These are phyloP conservation scores for Microplitis demolitor DNA, from an alignment of 1,140 invertebrate species.

Conservation along the genomic window DNA sequence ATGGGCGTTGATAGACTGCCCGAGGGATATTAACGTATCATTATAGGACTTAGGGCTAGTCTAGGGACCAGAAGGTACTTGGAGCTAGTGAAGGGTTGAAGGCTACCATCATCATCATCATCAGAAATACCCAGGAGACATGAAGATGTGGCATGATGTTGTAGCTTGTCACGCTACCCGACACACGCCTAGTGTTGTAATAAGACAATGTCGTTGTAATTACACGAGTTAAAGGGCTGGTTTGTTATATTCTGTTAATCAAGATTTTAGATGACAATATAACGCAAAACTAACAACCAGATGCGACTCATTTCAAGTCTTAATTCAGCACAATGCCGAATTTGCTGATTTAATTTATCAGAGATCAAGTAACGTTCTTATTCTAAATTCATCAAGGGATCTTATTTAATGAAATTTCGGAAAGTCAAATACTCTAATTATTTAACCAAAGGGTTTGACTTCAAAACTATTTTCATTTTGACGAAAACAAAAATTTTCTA, in stretches of 20 bases:
- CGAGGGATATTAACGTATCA: conserved; percentile 45
- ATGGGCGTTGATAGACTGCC: conserved; percentile 39
- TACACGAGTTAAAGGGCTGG: conserved; percentile 16
- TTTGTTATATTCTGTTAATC: neutral
- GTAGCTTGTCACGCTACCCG: conserved; percentile 8
- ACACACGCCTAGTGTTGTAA: neutral
- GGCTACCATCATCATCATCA: neutral
- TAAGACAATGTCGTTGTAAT: conserved; percentile 23
- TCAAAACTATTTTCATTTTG: too few relatives aligned
- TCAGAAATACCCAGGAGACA: neutral
- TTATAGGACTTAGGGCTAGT: conserved; percentile 31
- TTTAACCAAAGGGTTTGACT: too few relatives aligned
- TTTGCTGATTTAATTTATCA: too few relatives aligned
- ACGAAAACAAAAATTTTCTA: too few relatives aligned
- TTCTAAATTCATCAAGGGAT: too few relatives aligned
- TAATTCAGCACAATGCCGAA: too few relatives aligned
- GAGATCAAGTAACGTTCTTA: too few relatives aligned
- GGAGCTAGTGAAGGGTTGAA: neutral
- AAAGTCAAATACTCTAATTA: too few relatives aligned
- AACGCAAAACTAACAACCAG: neutral
- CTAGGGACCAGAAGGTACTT: neutral
- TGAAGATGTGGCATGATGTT: neutral
- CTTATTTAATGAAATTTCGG: too few relatives aligned
- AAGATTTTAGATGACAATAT: neutral
- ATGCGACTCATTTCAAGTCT: neutral